phyloP scores from a whole-genome alignment of 1,140 invertebrate genomes.

The Antheraea pernyi region DNA sequence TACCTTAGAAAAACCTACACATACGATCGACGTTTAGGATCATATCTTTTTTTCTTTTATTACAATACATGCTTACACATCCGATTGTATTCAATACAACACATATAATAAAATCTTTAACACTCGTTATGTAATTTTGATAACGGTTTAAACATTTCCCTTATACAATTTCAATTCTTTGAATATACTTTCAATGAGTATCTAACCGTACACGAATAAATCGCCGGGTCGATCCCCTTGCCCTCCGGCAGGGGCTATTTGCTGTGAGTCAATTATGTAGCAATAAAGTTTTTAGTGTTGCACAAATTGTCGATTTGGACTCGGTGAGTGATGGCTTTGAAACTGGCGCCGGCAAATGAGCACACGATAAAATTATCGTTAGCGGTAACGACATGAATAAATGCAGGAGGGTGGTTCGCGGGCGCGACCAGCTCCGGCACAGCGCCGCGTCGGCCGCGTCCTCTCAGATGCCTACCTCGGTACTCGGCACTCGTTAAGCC shows the following conservation, averaged over 20 bases:
- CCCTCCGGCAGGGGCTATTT: conserved; percentile 32
- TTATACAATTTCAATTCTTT: background rate
- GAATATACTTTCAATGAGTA: background rate
- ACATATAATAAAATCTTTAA: no score
- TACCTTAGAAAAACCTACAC: no score
- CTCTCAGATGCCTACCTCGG: conserved; percentile 29
- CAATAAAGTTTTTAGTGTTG: conserved; percentile 76
- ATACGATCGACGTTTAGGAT: no score
- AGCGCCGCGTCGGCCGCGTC: conserved; percentile 29
- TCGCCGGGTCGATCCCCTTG: background rate
- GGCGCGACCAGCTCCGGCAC: conserved; percentile 32
- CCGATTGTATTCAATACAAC: no score
- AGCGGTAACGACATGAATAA: conserved; percentile 81
- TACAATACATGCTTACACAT: no score
- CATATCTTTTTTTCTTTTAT: no score
- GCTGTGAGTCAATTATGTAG: conserved; percentile 66
- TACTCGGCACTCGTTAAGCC: conserved; percentile 55
- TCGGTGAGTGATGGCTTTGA: conserved; percentile 72
- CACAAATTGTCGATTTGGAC: conserved; percentile 74
- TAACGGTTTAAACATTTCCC: no score
- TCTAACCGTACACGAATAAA: background rate
- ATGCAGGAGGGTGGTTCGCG: conserved; percentile 69
- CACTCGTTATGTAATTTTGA: no score
- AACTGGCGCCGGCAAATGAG: conserved; percentile 78
- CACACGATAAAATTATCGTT: conserved; percentile 81